Evolutionary conservation across 2,797 vertebrate species (phyloP), one percentile per base, ranked within the genome.

Genomic region (Sus cebifrons): DNA sequence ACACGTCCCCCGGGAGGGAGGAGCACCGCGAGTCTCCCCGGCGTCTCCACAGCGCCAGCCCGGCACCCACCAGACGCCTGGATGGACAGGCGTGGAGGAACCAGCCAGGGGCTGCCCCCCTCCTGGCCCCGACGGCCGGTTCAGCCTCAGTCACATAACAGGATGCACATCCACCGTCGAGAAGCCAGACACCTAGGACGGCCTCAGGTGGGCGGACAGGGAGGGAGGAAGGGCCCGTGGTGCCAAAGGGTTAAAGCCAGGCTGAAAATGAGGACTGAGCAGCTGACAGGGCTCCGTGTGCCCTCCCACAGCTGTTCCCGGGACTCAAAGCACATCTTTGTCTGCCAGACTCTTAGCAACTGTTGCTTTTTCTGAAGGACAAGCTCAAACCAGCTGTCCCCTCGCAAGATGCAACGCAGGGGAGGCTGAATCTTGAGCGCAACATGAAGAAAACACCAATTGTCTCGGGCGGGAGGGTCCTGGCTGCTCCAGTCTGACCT

Each of bases 261-360:
- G 36, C 36, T 36, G 36, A 36, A 94, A 97, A 96, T 97, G 86
- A 84, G 93, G 96, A 96, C 95, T 82, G 84, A 98, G 98, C 99
- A 99, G 99, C 98, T 99, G 98, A 98, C 96, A 94, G 97, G 56
- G 96, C 95, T 62, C 89, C 97, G 95, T 91, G 95, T 95, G 95
- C 95, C 97, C 91, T 92, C 97, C 83, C 97, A 97, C 98, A 99
- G 98, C 98, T 98, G 99, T 98, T 98, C 98, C 98, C 67, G 89
- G 88, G 90, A 98, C 95, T 98, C 98, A 98, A 98, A 98, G 98
- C 96, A 91, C 96, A 98, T 98, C 98, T 99, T 98, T 99, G 98
- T 99, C 98, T 98, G 96, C 95, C 60, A 0, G 95, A 98, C 98
- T 98, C 98, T 97, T 96, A 98, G 98, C 98, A 98, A 98, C 98